Percentiles rank a stretch among this genome's conserved stretches.
phyloP scores from a whole-genome alignment of 2,888 invertebrate species.

The Seladonia tumulorum region DNA sequence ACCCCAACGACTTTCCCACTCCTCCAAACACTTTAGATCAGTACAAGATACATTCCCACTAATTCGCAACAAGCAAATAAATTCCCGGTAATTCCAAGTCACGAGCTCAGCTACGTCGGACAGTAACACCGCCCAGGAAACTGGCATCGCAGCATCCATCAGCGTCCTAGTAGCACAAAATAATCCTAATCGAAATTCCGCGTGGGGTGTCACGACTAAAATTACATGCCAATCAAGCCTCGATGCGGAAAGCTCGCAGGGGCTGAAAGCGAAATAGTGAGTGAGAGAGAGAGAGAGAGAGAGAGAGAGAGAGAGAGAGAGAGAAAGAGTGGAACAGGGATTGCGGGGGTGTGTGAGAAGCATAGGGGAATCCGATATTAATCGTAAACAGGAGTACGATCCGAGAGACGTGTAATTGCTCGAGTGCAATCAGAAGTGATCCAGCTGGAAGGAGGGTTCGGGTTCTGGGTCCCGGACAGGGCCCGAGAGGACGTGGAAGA shows the following conservation, averaged over 20 bases:
- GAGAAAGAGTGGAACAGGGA: background rate
- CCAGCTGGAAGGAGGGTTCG: conserved; percentile 50
- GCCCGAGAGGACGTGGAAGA: conserved; percentile 58
- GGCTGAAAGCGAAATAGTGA: no score
- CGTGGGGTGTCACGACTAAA: conserved; percentile 16
- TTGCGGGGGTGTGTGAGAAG: background rate
- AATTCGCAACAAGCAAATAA: background rate
- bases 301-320: background rate
- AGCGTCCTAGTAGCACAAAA: background rate
- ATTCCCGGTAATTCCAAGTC: background rate
- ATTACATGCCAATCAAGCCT: conserved; percentile 25
- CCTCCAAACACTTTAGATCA: background rate
- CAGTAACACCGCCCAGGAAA: background rate
- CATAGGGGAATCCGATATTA: conserved; percentile 35
- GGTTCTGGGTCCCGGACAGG: conserved; percentile 23
- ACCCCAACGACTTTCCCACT: background rate
- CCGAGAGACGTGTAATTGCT: conserved; percentile 59
- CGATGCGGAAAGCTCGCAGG: background rate
- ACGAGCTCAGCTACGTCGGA: background rate
- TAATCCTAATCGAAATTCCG: conserved; percentile 22
- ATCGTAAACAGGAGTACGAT: conserved; percentile 38
- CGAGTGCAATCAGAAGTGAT: conserved; percentile 58
- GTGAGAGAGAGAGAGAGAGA: background rate
- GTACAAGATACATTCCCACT: background rate
- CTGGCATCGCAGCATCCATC: background rate